Evolutionary conservation across 2,113 vertebrate species (phyloP), one percentile per base, ranked within the genome.

Genomic region (Dromaius novaehollandiae): DNA sequence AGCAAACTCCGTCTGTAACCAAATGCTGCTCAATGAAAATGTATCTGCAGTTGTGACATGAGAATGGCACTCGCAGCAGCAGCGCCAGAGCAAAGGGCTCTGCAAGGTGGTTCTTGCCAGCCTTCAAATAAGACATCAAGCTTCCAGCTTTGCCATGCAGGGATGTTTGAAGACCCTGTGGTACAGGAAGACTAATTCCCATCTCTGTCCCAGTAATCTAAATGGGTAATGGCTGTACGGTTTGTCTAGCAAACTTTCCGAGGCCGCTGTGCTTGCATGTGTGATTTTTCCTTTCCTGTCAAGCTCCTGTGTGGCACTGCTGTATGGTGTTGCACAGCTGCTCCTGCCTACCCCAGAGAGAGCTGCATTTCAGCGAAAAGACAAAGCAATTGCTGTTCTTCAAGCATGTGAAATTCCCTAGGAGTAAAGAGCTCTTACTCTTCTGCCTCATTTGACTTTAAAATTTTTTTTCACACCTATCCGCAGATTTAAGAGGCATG

Each of bases 381-480:
- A 96, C 89, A 93, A 88, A 96, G 84, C 53, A 85, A 82, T 79
- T 76, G 69, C 96, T 91, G 91, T 80, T 95, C 91, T 92, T 89
- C 53, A 60, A 80, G 91, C 63, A 28, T 75, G 28, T 83, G 75
- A 91, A 85, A 61, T 85, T 89, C 82, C 66, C 78, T 74, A 50
- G 15, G 26, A 95, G 16, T 64, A 77, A 93, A 89, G 46, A 83
- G 34, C 79, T 93, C 58, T 76, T 89, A 73, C 92, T 93, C 91
- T 95, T 89, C 84, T 88, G 32, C 81, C 63, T 95, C 95, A 92
- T 93, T 94, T 95, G 84, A 92, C 91, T 95, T 92, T 79, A 91
- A 95, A 95, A 94, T 95, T 32, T 36, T 87, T 95, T 85, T 76
- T 66, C 84, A 88, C 77, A 66, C 63, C 26, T 38, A 78, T 74